Percentiles rank a stretch among this genome's conserved stretches.
Evolutionary conservation across 64 coral and sea anemone genomes (phyloP).

Genomic region (Porites lutea): DNA sequence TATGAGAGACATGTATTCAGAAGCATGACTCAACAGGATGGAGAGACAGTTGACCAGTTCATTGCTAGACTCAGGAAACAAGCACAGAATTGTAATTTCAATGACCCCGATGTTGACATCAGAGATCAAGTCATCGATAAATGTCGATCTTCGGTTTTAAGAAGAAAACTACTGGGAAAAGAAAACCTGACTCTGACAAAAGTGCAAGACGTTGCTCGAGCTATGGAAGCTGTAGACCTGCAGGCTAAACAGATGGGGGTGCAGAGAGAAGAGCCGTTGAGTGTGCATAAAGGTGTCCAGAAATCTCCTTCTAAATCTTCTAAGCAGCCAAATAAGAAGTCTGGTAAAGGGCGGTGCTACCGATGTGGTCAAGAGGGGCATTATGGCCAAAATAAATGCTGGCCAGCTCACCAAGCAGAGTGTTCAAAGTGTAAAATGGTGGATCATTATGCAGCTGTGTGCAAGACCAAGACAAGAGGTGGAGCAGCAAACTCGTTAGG

Average conservation of each 20-base stretch:
- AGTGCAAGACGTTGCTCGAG: constrained; percentile 51
- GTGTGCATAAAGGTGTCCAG: too few species aligned
- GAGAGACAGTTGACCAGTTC: constrained; percentile 61
- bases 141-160: constrained; percentile 33
- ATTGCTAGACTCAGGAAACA: constrained; percentile 17
- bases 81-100: not conserved
- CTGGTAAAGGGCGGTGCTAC: constrained; percentile 11
- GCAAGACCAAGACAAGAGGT: constrained; percentile 35
- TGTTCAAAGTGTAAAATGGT: constrained; percentile 56
- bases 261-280: not conserved
- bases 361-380: constrained; percentile 62
- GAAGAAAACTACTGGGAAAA: constrained; percentile 54
- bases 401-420: constrained; percentile 14
- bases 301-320: not conserved
- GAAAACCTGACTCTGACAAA: constrained; percentile 21
- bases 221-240: not conserved
- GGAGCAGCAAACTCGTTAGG: not conserved
- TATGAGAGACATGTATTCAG: constrained; percentile 39
- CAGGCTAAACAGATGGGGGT: not conserved
- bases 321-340: not conserved
- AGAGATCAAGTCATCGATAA: constrained; percentile 78
- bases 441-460: constrained; percentile 63
- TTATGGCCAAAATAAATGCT: constrained; percentile 52
- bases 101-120: constrained; percentile 30
- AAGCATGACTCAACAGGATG: constrained; percentile 43